Evolutionary conservation across 2,797 vertebrate genomes (phyloP).

Genomic region (Sebastiscus tertius): DNA sequence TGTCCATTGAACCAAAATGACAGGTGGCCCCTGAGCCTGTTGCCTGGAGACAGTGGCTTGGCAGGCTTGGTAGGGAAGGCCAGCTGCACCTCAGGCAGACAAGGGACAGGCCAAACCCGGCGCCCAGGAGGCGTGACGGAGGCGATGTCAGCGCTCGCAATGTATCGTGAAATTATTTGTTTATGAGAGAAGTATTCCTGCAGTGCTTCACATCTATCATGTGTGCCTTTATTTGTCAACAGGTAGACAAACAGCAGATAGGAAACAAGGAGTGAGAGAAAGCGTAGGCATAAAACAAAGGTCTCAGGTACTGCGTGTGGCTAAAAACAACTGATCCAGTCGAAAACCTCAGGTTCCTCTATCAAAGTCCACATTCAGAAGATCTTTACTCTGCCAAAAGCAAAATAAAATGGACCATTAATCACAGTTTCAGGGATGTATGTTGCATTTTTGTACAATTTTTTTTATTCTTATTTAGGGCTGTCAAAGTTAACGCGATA

Average conservation of each 20-base stretch:
- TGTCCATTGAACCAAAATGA: slow-evolving; percentile 80
- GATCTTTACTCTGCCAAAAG: not conserved
- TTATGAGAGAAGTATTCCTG: slow-evolving; percentile 25
- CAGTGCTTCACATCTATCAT: not conserved
- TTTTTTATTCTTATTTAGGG: no score
- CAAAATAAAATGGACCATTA: not conserved
- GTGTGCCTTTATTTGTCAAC: slow-evolving; percentile 1
- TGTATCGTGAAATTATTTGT: slow-evolving; percentile 56
- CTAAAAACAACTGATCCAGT: slow-evolving; percentile 14
- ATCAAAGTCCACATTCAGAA: not conserved
- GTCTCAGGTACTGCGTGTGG: not conserved
- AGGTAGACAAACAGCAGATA: not conserved
- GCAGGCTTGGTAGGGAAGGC: slow-evolving; percentile 67
- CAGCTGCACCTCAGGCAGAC: slow-evolving; percentile 63
- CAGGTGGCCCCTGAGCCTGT: slow-evolving; percentile 68
- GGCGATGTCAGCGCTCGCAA: slow-evolving; percentile 33
- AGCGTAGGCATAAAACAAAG: not conserved
- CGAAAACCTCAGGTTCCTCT: not conserved
- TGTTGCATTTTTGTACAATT: not conserved
- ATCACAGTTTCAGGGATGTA: not conserved
- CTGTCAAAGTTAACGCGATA: no score
- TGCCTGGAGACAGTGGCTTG: slow-evolving; percentile 74
- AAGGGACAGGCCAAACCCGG: slow-evolving; percentile 47
- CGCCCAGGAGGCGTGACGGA: slow-evolving; percentile 45
- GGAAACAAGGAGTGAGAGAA: not conserved